A percentile compares a stretch with the other conserved stretches of the same genome.
Conservation (phyloP, 2,888 invertebrate species). For the Smittia aterrima region DNA sequence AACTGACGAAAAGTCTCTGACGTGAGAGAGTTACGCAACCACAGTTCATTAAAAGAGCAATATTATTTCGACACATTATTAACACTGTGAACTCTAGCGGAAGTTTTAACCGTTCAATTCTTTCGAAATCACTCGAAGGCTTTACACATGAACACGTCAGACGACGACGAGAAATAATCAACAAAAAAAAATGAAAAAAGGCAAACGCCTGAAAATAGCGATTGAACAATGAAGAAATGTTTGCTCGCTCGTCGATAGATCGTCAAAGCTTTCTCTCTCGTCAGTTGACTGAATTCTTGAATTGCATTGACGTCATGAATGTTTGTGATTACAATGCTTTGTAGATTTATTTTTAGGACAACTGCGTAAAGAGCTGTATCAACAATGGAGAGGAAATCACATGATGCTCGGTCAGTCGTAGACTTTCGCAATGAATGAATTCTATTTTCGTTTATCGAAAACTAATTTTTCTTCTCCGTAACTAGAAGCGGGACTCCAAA, state of each 20-base stretch:
- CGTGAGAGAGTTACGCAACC: no score
- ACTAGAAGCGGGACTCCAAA: not conserved
- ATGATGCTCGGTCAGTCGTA: not conserved
- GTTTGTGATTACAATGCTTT: conserved; percentile 16
- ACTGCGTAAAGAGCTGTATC: not conserved
- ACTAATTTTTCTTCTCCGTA: not conserved
- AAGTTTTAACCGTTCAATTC: not conserved
- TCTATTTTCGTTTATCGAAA: conserved; percentile 2
- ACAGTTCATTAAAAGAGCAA: not conserved
- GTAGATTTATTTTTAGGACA: conserved; percentile 10
- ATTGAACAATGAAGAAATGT: not conserved
- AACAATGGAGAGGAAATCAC: not conserved
- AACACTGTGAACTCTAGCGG: not conserved
- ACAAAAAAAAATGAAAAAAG: no score
- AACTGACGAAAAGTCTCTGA: not conserved
- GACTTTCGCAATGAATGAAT: conserved; percentile 2
- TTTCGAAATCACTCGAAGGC: not conserved
- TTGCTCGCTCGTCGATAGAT: not conserved
- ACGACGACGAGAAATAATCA: not conserved
- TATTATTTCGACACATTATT: not conserved
- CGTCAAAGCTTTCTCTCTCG: not conserved
- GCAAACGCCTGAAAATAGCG: not conserved
- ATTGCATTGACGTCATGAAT: conserved; percentile 10
- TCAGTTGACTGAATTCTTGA: no score
- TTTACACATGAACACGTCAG: not conserved